Base-by-base conservation (phyloP, 2,797 vertebrate species). In the Coracias cyanogaster region DNA sequence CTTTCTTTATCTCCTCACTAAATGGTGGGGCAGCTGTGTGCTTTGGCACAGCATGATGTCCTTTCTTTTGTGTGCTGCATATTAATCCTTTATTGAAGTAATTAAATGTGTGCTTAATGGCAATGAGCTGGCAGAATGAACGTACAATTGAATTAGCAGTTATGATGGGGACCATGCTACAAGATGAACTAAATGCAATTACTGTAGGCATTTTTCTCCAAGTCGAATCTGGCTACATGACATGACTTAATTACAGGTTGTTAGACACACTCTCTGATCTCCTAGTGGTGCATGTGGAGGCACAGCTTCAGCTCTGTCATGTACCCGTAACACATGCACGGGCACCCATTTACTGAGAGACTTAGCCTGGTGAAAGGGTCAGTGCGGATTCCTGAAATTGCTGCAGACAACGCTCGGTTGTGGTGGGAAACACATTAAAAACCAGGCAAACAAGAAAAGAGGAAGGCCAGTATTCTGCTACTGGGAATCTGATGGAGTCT, bases 71-170 rank as follows among this genome's bases (percentile, higher is more conserved):
- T 99, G 98, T 84, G 96, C 98, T 98, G 99, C 99, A 99, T 99
- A 99, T 99, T 99, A 99, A 99, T 99, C 98, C 99, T 99, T 99
- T 99, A 99, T 99, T 98, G 98, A 98, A 98, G 99, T 99, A 99
- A 99, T 99, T 99, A 99, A 99, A 99, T 98, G 98, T 98, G 98
- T 97, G 98, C 99, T 98, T 99, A 99, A 99, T 99, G 99, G 99
- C 98, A 97, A 98, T 86, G 98, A 99, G 99, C 98, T 99, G 99
- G 99, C 99, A 99, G 98, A 98, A 99, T 98, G 98, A 99, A 98
- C 93, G 98, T 98, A 98, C 98, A 98, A 99, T 99, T 99, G 99
- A 99, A 99, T 99, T 99, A 99, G 98, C 98, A 97, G 98, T 99
- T 99, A 99, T 99, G 99, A 99, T 98, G 98, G 98, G 97, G 96